phyloP scores from a whole-genome alignment of 2,797 vertebrate genomes.

The Perdix hodgsoniae region DNA sequence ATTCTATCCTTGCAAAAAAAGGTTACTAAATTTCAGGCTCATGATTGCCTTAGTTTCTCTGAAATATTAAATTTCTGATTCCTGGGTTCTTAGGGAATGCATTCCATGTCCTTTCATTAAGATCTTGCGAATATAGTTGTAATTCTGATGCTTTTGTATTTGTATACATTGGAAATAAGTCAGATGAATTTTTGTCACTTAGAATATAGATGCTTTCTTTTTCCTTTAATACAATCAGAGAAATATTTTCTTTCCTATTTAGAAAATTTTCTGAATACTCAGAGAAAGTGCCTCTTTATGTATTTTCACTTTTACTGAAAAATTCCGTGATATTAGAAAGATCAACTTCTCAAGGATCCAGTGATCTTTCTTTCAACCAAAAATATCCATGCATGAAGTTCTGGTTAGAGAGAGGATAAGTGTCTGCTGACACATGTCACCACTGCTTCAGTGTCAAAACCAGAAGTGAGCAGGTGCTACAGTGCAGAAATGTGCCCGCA shows the following conservation, averaged over 20 bases:
- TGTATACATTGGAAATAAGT: background rate
- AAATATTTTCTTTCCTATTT: background rate
- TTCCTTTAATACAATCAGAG: background rate
- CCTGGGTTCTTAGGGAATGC: background rate
- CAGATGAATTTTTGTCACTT: background rate
- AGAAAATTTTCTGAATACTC: background rate
- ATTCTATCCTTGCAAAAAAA: background rate
- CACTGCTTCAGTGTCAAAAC: constrained; percentile 46
- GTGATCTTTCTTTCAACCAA: constrained; percentile 62
- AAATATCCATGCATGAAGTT: constrained; percentile 62
- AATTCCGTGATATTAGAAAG: background rate
- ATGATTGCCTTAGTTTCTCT: background rate
- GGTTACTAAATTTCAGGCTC: background rate
- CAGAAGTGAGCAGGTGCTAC: constrained; percentile 59
- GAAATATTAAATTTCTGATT: background rate
- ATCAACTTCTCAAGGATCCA: constrained; percentile 8
- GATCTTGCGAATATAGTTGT: background rate
- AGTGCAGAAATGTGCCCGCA: constrained; percentile 44
- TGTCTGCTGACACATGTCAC: constrained; percentile 65
- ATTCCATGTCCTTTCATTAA: background rate
- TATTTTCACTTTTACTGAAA: constrained; percentile 4
- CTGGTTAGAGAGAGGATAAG: constrained; percentile 36
- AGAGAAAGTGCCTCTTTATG: background rate
- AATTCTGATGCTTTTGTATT: background rate
- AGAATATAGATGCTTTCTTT: background rate